Conservation (phyloP, 2,888 invertebrate genomes). For the Busseola fusca region DNA sequence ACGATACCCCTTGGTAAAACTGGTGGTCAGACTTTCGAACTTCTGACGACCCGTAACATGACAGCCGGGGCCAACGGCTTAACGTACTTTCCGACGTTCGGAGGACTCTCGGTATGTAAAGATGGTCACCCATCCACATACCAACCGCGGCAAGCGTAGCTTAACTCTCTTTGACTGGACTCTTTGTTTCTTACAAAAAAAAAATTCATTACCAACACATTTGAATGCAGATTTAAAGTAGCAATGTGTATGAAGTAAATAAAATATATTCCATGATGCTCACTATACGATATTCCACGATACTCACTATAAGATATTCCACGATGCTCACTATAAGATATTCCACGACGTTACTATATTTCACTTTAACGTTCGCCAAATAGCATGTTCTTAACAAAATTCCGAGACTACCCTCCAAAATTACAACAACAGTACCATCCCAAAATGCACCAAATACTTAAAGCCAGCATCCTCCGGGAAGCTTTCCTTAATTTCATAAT, state of each 20-base stretch:
- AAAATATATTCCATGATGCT: conserved; percentile 4
- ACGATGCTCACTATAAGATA: background rate
- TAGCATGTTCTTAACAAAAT: conserved; percentile 37
- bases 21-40: no score
- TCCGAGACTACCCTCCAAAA: conserved; percentile 19
- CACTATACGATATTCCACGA: background rate
- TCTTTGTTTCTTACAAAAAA: no score
- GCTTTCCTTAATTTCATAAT: conserved; percentile 48
- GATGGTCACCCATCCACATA: no score
- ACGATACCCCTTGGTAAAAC: no score
- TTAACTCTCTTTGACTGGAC: no score
- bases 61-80: no score
- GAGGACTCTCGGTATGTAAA: no score
- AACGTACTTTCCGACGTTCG: no score
- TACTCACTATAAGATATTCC: background rate
- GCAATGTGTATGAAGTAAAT: background rate
- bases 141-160: no score
- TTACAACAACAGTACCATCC: conserved; percentile 12
- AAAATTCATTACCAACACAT: background rate
- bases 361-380: conserved; percentile 4
- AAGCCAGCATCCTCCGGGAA: conserved; percentile 9
- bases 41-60: no score
- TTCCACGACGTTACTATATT: background rate
- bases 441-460: conserved; percentile 30
- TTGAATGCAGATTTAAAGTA: background rate